Conservation (phyloP, 1,140 invertebrate genomes). For the Caenorhabditis inopinata region DNA sequence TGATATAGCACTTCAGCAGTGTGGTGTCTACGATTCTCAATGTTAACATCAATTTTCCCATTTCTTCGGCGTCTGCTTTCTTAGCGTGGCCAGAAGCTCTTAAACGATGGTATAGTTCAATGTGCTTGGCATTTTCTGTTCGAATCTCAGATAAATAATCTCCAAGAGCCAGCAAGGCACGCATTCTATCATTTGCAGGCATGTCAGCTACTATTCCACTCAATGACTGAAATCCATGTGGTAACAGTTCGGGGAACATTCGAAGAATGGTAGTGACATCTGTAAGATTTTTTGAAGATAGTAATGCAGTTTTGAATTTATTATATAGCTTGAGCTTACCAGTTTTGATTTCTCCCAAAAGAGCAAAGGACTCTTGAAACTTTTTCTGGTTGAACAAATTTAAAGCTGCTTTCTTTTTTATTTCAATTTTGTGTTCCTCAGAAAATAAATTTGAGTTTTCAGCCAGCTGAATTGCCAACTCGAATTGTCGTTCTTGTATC, state of each 20-base stretch:
- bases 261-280: conserved; percentile 24
- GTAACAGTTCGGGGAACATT: conserved; percentile 42
- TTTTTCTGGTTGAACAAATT: conserved; percentile 46
- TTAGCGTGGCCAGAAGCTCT: background rate
- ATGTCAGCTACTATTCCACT: background rate
- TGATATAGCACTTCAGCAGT: conserved; percentile 40
- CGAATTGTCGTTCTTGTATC: conserved; percentile 39
- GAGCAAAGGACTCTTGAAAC: conserved; percentile 37
- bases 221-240: conserved; percentile 4
- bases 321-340: background rate
- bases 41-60: background rate
- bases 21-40: conserved; percentile 40
- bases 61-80: conserved; percentile 12
- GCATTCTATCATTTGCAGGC: conserved; percentile 40
- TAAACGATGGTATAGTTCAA: background rate
- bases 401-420: conserved; percentile 38
- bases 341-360: conserved; percentile 37
- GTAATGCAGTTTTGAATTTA: background rate
- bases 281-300: background rate
- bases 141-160: conserved; percentile 42
- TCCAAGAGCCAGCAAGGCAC: conserved; percentile 38
- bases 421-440: conserved; percentile 35
- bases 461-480: conserved; percentile 41
- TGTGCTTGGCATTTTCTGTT: conserved; percentile 5
- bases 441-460: conserved; percentile 31